These are phyloP conservation scores for Phalacrocorax brasilianus DNA, from an alignment of 2,113 vertebrate genomes.

Conservation along the genomic window DNA sequence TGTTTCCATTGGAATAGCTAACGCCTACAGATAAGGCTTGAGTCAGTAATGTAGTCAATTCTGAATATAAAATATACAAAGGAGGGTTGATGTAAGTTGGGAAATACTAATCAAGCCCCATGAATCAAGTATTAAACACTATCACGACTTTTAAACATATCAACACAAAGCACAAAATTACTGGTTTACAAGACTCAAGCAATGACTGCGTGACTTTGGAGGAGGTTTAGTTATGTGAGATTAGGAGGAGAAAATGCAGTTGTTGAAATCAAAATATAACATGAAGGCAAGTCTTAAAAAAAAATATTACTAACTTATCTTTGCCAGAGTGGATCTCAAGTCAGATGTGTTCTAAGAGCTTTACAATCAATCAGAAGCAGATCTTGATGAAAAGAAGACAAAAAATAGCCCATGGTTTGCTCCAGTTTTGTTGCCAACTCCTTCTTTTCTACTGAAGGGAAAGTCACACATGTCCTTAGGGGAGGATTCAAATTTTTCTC, in stretches of 20 bases:
- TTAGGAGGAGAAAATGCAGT: neutral
- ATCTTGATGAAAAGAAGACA: neutral
- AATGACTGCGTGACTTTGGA: conserved; percentile 1
- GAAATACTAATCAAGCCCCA: conserved; percentile 42
- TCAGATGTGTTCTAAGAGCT: neutral
- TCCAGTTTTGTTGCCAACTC: neutral
- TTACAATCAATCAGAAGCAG: neutral
- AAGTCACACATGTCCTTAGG: conserved; percentile 41
- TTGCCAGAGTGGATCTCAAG: neutral
- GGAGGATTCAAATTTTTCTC: conserved; percentile 29
- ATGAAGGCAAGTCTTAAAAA: neutral
- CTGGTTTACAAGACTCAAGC: neutral
- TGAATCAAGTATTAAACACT: conserved; percentile 34
- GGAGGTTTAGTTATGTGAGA: neutral
- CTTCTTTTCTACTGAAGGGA: conserved; percentile 16
- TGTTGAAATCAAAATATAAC: conserved; percentile 21
- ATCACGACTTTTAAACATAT: conserved; percentile 27
- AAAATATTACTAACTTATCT: neutral
- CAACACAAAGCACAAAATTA: conserved; percentile 37
- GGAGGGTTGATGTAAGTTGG: conserved; percentile 7
- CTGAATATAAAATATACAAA: conserved; percentile 34
- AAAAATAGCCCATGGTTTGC: neutral
- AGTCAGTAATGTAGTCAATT: conserved; percentile 42
- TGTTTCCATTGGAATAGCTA: conserved; percentile 14
- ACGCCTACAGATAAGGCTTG: conserved; percentile 26